Base-by-base conservation (phyloP, 1,140 invertebrate genomes). In the Telenomus remus region DNA sequence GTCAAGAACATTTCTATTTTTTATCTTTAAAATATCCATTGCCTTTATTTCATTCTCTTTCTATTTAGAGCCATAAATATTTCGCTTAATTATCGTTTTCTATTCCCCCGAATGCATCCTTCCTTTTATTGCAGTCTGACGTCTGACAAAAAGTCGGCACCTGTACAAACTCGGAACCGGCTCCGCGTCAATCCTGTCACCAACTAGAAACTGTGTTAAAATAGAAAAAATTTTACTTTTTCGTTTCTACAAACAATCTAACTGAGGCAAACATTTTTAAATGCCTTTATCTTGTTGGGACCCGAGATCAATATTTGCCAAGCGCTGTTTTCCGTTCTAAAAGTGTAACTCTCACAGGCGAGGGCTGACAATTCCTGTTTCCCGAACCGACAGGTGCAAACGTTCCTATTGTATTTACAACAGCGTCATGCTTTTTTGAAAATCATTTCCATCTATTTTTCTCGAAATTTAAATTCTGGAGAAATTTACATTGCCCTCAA, bases 71-170 rank as follows among this genome's bases (percentile, higher is more conserved):
- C n/a, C 37, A 39, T 39, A 39, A 39, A 39, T 39, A 27, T 39
- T 39, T 39, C 37, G n/a, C n/a, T 39, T n/a, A 39, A 39, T 39
- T 39, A 39, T 27, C 19, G 37, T 39, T 39, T 39, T 9, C 9
- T 39, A 11, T 39, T 39, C 37, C 9, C n/a, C 9, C 9, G n/a
- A 39, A 39, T 39, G 37, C n/a, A 39, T 39, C 37, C 37, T 39
- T 39, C 19, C 19, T 27, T 39, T 39, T 39, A 39, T 39, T 39
- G 37, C 37, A 39, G 9, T n/a, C 37, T 39, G n/a, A 39, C n/a
- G n/a, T 39, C 37, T 39, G 37, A 39, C n/a, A n/a, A 39, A 39
- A 39, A 39, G 37, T 39, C 37, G 37, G 37, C 37, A 39, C 37
- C 37, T 39, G 37, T 39, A 11, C 37, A 39, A 39, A 39, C 37